Base-by-base conservation (phyloP, 2,113 vertebrate genomes). In the Perognathus longimembris region DNA sequence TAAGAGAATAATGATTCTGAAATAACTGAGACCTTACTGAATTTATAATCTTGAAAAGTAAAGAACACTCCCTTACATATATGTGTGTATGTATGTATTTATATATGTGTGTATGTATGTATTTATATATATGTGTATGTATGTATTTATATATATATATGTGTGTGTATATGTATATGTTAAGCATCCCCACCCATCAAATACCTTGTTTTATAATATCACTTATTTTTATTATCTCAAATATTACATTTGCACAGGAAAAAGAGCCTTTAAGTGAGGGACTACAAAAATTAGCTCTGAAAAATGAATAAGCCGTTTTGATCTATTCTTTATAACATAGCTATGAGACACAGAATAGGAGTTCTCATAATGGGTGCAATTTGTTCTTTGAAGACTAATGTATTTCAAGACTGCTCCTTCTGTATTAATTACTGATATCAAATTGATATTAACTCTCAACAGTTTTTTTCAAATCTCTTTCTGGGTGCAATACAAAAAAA, bases 171-270 rank as follows among this genome's bases (percentile, higher is more conserved):
- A 81, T 76, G 2, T 94, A 90, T 95, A 89, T 93, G 75, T 0
- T 38, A 20, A 1, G n/a, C 67, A 96, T 97, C 95, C 94, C 94
- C 50, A 12, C n/a, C 11, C 50, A 12, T 18, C 50, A 71, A 97
- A 97, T 76, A 74, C 85, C 90, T 97, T 97, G 91, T 97, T 97
- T 97, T 95, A 88, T 97, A 98, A 95, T 34, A 40, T 89, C 32
- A 0, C 32, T 76, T 84, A 88, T 90, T 94, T 86, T 73, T 77
- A 61, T 40, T 26, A 63, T 74, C n/a, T 94, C 74, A 61, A 89
- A 96, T 98, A 93, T 98, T 94, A 98, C 67, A 95, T 98, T 98
- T 97, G 96, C 91, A 96, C 90, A 97, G 59, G 94, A 97, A 92
- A 94, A 97, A 97, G n/a, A 97, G 95, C 90, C 96, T 77, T 96